Percentiles rank a stretch among this genome's conserved stretches.
These are phyloP conservation scores for Megalurothrips usitatus DNA, from an alignment of 2,888 invertebrate species.

Conservation along the genomic window DNA sequence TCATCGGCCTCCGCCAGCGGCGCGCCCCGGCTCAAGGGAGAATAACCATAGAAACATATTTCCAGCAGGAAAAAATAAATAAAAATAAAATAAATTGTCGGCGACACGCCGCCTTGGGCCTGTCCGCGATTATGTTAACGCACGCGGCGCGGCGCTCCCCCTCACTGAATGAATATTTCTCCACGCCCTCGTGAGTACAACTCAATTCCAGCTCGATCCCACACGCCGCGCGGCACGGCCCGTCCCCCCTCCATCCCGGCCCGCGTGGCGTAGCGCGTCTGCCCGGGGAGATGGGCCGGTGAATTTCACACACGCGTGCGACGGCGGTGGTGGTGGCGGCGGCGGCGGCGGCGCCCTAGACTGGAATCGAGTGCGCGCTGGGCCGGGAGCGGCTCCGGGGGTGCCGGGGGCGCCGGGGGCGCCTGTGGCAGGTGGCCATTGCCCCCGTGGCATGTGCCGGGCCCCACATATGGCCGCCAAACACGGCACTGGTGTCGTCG, in stretches of 20 bases:
- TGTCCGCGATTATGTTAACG: conserved; percentile 18
- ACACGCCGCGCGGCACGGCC: too few species aligned
- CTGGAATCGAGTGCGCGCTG: too few species aligned
- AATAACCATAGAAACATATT: neutral
- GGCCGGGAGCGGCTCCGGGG: too few species aligned
- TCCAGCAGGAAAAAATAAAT: neutral
- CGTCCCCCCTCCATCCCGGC: neutral
- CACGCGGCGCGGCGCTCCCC: conserved; percentile 2
- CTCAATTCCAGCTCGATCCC: conserved; percentile 1
- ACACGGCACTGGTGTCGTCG: too few species aligned
- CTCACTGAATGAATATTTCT: neutral
- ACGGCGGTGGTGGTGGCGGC: too few species aligned
- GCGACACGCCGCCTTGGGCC: neutral
- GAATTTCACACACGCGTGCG: conserved; percentile 8
- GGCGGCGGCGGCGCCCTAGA: too few species aligned
- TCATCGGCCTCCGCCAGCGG: neutral
- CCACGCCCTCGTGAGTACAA: neutral
- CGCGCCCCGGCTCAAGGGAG: neutral
- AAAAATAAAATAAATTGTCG: neutral
- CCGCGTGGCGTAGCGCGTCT: neutral
- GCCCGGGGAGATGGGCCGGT: neutral
- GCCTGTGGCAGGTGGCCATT: too few species aligned
- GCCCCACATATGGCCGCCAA: too few species aligned
- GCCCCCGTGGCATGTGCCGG: too few species aligned
- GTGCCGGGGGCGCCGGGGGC: too few species aligned